Conservation (phyloP, 2,113 vertebrate genomes). For the Rhadina sibilatrix region DNA sequence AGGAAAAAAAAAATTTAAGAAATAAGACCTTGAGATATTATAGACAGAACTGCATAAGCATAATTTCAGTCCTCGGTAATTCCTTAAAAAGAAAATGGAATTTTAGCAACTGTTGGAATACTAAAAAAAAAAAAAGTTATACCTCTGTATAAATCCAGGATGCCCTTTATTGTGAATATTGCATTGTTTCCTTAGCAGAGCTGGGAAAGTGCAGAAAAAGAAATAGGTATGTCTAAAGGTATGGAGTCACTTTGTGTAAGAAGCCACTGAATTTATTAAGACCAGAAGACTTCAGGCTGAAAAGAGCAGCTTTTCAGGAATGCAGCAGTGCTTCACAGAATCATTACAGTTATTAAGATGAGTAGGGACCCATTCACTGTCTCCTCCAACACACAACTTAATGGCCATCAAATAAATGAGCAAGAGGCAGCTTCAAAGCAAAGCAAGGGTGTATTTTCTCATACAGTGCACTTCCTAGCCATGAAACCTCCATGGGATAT, state of each 20-base stretch:
- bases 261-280: background rate
- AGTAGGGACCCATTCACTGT: background rate
- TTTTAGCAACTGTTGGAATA: background rate
- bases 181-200: background rate
- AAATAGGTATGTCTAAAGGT: background rate
- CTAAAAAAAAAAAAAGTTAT: background rate
- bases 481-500: background rate
- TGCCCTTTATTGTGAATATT: background rate
- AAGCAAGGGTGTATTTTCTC: background rate
- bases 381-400: background rate
- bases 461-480: background rate
- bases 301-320: background rate
- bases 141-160: background rate
- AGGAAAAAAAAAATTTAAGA: background rate
- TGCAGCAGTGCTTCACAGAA: background rate
- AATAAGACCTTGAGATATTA: background rate
- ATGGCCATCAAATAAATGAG: background rate
- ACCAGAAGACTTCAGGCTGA: background rate
- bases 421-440: background rate
- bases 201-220: background rate
- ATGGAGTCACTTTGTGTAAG: background rate
- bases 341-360: background rate
- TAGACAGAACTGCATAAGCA: background rate
- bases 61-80: background rate
- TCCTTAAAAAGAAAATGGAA: background rate